phyloP scores from a whole-genome alignment of 2,888 invertebrate species.

The Hesperia comma region DNA sequence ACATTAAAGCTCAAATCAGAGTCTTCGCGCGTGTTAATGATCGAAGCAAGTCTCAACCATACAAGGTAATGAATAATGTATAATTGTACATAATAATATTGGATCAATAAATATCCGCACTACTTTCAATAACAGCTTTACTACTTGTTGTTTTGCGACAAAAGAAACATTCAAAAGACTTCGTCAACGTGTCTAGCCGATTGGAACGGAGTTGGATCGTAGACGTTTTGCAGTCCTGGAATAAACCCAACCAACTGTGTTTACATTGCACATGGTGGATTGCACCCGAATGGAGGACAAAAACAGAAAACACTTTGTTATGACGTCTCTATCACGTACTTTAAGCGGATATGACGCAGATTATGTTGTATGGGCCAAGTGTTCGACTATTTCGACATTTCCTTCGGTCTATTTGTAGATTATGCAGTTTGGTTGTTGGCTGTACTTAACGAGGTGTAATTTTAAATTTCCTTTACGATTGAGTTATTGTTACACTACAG shows the following conservation, averaged over 20 bases:
- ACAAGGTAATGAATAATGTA: too few relatives aligned
- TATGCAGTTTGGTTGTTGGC: constrained; percentile 8
- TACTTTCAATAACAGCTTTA: not conserved
- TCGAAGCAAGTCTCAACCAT: too few relatives aligned
- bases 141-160: not conserved
- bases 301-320: constrained; percentile 42
- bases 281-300: constrained; percentile 40
- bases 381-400: constrained; percentile 26
- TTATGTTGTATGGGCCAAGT: constrained; percentile 7
- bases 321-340: constrained; percentile 57
- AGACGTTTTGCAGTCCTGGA: constrained; percentile 30
- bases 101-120: not conserved
- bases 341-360: constrained; percentile 51
- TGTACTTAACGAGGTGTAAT: not conserved
- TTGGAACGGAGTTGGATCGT: constrained; percentile 4
- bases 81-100: too few relatives aligned
- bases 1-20: too few relatives aligned
- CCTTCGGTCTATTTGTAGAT: constrained; percentile 9
- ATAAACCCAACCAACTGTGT: constrained; percentile 30
- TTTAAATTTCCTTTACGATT: not conserved
- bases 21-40: too few relatives aligned
- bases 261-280: constrained; percentile 40
- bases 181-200: constrained; percentile 20
- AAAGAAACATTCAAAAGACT: not conserved
- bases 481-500: not conserved